Conservation (phyloP, 2,113 vertebrate species). For the Corythornis vintsioides region DNA sequence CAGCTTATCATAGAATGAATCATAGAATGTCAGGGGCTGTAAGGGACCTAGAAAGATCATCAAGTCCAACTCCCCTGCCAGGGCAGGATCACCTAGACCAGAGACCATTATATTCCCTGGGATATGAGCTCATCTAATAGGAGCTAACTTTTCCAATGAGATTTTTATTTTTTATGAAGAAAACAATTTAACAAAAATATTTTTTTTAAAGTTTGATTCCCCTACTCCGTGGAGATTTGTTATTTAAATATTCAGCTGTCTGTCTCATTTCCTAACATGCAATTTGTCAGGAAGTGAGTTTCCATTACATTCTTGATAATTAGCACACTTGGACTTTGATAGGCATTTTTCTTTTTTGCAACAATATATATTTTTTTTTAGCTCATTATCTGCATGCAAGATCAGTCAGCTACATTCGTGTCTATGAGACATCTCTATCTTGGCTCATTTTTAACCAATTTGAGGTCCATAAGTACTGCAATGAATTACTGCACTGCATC, state of each 20-base stretch:
- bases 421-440: neutral
- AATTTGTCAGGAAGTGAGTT: conserved; percentile 62
- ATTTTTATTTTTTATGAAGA: conserved; percentile 5
- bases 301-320: conserved; percentile 56
- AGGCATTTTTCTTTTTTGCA: conserved; percentile 48
- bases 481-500: neutral
- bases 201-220: neutral
- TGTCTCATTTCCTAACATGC: conserved; percentile 44
- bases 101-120: neutral
- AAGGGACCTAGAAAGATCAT: no score
- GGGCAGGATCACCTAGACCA: no score
- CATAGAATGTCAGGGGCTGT: no score
- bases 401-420: conserved; percentile 42
- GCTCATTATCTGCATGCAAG: conserved; percentile 33
- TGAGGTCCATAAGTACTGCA: neutral
- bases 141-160: conserved; percentile 21
- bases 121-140: neutral
- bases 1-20: neutral
- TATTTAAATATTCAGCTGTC: conserved; percentile 54
- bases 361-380: conserved; percentile 9
- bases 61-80: no score
- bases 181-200: neutral
- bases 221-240: neutral
- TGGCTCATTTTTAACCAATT: conserved; percentile 5
- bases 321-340: conserved; percentile 55